Evolutionary conservation across 2,113 vertebrate species (phyloP).

Genomic region (Herpailurus yagouaroundi): DNA sequence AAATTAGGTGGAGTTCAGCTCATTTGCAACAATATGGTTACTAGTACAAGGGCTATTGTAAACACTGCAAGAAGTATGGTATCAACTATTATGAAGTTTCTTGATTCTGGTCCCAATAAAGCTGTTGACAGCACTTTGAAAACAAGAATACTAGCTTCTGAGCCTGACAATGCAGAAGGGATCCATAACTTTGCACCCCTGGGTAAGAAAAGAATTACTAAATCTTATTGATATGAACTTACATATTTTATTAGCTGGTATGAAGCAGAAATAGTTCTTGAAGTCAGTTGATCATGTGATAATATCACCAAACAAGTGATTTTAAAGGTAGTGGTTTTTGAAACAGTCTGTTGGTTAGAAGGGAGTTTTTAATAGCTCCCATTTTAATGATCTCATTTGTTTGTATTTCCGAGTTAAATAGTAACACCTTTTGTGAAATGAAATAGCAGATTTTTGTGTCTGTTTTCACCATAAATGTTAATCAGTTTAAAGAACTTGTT

Average conservation of each 20-base stretch:
- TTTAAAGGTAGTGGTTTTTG: not conserved
- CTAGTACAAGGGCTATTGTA: slow-evolving; percentile 98
- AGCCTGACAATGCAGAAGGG: slow-evolving; percentile 98
- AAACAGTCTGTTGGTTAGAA: not conserved
- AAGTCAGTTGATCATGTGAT: not conserved
- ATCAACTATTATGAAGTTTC: slow-evolving; percentile 99
- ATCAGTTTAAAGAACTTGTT: not conserved
- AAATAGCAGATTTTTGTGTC: not conserved
- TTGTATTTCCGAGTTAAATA: slow-evolving; percentile 31
- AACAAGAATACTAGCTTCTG: slow-evolving; percentile 96
- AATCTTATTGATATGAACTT: not conserved
- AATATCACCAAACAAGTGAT: not conserved
- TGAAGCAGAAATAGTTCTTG: slow-evolving; percentile 31
- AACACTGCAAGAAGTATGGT: slow-evolving; percentile 99
- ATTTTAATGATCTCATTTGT: not conserved
- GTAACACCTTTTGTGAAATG: not conserved
- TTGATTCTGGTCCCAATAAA: slow-evolving; percentile 97
- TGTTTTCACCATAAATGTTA: slow-evolving; percentile 19
- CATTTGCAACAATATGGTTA: slow-evolving; percentile 99
- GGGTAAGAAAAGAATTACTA: slow-evolving; percentile 85
- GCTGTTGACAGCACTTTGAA: slow-evolving; percentile 94
- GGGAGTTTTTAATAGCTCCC: slow-evolving; percentile 10
- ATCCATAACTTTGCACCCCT: slow-evolving; percentile 99
- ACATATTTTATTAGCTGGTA: not conserved
- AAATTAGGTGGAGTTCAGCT: slow-evolving; percentile 95